A percentile compares a stretch with the other conserved stretches of the same genome.
phyloP scores from a whole-genome alignment of 1,140 invertebrate species.

The Anastrepha ludens region DNA sequence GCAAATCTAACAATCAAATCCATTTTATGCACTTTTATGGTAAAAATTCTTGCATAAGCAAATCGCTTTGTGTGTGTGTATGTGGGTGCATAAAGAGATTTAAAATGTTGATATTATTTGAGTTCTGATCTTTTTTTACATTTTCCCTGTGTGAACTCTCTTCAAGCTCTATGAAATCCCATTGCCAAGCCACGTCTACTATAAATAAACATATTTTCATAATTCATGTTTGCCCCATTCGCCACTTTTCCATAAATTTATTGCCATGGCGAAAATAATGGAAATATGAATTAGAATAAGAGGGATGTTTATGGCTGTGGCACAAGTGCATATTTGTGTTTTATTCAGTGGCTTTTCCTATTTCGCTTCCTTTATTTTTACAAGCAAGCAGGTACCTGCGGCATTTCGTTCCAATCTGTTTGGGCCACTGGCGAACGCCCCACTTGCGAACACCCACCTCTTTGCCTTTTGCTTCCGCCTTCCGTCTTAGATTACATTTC shows the following conservation, averaged over 20 bases:
- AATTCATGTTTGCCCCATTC: conserved; percentile 48
- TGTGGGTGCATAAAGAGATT: too few species aligned
- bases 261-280: conserved; percentile 35
- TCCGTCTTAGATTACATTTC: conserved; percentile 44
- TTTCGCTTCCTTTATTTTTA: background rate
- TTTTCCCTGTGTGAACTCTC: background rate
- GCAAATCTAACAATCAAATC: too few species aligned
- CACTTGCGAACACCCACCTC: background rate
- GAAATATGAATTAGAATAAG: background rate
- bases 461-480: background rate
- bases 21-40: too few species aligned
- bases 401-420: conserved; percentile 23
- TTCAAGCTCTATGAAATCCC: background rate
- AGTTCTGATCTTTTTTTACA: background rate
- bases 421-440: background rate
- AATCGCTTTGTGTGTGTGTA: too few species aligned
- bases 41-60: too few species aligned
- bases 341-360: conserved; percentile 9
- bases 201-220: conserved; percentile 55
- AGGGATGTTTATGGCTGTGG: background rate
- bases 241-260: conserved; percentile 52
- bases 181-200: conserved; percentile 4
- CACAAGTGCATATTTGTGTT: background rate
- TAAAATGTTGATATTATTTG: too few species aligned
- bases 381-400: conserved; percentile 17